Conservation (phyloP, 2,888 invertebrate genomes). For the Pseudoips prasinana region DNA sequence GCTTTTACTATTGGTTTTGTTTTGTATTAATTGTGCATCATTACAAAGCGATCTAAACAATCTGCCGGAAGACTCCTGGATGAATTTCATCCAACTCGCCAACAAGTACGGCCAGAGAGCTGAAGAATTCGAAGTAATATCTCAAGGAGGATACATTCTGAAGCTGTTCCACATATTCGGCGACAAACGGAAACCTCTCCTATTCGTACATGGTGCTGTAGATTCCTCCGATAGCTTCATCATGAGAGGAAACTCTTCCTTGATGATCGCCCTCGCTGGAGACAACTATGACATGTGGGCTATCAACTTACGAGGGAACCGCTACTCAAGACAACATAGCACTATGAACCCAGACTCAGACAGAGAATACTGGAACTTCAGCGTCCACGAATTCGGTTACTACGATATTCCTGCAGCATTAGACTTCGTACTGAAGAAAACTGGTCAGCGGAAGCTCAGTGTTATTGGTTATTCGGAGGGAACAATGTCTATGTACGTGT, state of each 20-base stretch:
- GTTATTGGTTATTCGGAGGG: constrained; percentile 87
- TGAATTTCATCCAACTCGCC: constrained; percentile 40
- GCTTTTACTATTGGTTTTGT: too few relatives aligned
- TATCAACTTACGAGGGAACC: constrained; percentile 80
- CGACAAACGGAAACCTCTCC: constrained; percentile 32
- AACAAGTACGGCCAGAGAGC: constrained; percentile 40
- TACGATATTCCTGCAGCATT: constrained; percentile 85
- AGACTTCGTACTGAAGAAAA: constrained; percentile 50
- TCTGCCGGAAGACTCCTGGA: constrained; percentile 33
- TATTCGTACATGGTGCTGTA: constrained; percentile 43
- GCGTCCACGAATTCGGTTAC: constrained; percentile 86
- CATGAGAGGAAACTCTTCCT: constrained; percentile 41
- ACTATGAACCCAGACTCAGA: constrained; percentile 53
- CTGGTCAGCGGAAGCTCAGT: constrained; percentile 76
- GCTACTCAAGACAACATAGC: constrained; percentile 78
- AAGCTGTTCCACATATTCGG: constrained; percentile 43
- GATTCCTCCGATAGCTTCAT: constrained; percentile 47
- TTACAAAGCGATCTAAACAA: background rate
- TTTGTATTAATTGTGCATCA: too few relatives aligned
- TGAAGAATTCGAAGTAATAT: constrained; percentile 37
- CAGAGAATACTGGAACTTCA: constrained; percentile 72
- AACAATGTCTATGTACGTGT: constrained; percentile 75
- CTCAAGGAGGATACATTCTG: constrained; percentile 46
- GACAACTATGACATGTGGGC: constrained; percentile 72
- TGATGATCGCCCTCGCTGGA: constrained; percentile 56